Conservation (phyloP, 2,797 vertebrate genomes). For the Mastacembelus armatus region DNA sequence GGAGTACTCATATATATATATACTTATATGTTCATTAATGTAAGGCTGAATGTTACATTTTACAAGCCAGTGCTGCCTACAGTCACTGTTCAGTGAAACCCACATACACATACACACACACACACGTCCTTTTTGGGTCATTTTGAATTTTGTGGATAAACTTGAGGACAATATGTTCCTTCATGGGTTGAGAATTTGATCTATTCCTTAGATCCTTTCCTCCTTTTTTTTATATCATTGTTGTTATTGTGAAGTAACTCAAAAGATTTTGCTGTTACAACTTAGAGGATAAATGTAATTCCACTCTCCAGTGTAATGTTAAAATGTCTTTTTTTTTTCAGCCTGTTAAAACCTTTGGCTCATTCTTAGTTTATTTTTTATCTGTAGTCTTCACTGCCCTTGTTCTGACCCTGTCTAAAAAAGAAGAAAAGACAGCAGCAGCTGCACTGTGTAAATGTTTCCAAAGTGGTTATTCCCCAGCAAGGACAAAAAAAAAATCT, state of each 20-base stretch:
- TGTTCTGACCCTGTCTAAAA: slow-evolving; percentile 52
- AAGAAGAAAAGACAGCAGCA: slow-evolving; percentile 56
- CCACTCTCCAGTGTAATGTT: slow-evolving; percentile 12
- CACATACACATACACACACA: too few species aligned
- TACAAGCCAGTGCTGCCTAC: background rate
- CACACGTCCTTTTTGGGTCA: background rate
- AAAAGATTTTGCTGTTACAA: background rate
- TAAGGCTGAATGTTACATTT: background rate
- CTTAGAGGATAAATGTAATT: background rate
- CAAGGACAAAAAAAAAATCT: slow-evolving; percentile 27
- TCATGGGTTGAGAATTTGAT: too few species aligned
- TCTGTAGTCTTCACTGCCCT: slow-evolving; percentile 52
- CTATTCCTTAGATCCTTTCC: too few species aligned
- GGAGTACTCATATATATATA: too few species aligned
- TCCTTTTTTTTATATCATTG: too few species aligned
- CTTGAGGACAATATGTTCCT: too few species aligned
- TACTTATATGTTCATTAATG: background rate
- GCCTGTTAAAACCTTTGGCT: slow-evolving; percentile 57
- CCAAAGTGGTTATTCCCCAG: slow-evolving; percentile 57
- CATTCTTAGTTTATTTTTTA: slow-evolving; percentile 67
- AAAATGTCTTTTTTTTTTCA: slow-evolving; percentile 41
- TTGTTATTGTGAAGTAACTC: background rate
- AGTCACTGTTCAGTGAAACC: background rate
- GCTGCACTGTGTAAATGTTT: slow-evolving; percentile 77
- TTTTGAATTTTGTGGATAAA: background rate